Percentiles rank a stretch among this genome's conserved stretches.
Conservation (phyloP, 2,113 vertebrate species). For the Ivindomyrus marchei region DNA sequence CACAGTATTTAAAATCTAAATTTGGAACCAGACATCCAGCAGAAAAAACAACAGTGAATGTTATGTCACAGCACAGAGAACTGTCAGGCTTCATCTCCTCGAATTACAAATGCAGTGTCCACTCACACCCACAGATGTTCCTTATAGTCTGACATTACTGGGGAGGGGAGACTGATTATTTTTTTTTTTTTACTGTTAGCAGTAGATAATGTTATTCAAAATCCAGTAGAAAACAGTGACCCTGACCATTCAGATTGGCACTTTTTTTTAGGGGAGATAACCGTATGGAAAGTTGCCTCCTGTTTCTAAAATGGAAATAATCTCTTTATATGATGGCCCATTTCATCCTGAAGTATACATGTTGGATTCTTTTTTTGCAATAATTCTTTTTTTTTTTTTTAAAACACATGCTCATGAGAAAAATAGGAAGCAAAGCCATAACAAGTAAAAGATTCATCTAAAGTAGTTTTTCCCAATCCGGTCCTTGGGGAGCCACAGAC, state of each 20-base stretch:
- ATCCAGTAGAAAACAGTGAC: not conserved
- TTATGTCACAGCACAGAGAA: not conserved
- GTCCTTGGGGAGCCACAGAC: not conserved
- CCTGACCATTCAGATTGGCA: not conserved
- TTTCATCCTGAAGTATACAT: not conserved
- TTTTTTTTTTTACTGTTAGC: not conserved
- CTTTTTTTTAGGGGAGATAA: not conserved
- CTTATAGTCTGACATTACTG: not conserved
- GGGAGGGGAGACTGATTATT: not conserved
- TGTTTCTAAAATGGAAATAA: not conserved
- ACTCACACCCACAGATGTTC: not conserved
- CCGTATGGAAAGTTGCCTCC: not conserved
- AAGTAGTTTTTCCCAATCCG: not conserved
- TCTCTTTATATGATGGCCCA: not conserved
- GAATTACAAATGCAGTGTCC: not conserved
- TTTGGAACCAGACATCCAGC: not conserved
- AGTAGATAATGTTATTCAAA: not conserved
- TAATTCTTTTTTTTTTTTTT: not conserved
- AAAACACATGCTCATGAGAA: not conserved
- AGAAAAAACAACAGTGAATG: not conserved
- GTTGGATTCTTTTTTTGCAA: slow-evolving; percentile 1
- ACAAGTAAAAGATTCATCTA: not conserved
- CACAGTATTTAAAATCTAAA: not conserved
- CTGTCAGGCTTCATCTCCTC: not conserved
- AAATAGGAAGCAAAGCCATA: slow-evolving; percentile 3